phyloP scores from a whole-genome alignment of 2,113 vertebrate genomes.

The Haplotaxodon microlepis region DNA sequence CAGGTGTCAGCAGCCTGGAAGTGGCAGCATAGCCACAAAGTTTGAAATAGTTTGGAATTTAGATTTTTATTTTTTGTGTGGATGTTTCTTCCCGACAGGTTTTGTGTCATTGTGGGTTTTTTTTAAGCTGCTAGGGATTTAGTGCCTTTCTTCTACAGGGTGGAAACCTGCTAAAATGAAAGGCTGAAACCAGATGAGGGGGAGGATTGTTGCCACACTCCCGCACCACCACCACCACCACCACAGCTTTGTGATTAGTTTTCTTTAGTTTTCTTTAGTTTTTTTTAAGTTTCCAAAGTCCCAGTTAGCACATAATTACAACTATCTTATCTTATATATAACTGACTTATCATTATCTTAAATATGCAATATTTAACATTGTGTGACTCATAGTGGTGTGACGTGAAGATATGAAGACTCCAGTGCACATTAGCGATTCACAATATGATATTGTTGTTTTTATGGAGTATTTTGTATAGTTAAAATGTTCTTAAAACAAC shows the following conservation, averaged over 20 bases:
- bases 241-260: neutral
- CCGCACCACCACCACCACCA: neutral
- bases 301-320: neutral
- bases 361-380: neutral
- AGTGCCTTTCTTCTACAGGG: neutral
- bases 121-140: neutral
- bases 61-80: neutral
- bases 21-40: neutral
- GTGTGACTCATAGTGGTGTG: neutral
- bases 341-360: neutral
- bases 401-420: neutral
- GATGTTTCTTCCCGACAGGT: neutral
- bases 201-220: neutral
- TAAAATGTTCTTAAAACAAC: neutral
- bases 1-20: slow-evolving; percentile 60
- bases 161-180: neutral
- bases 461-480: neutral
- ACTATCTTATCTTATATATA: neutral
- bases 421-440: neutral
- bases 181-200: neutral
- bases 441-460: neutral
- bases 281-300: neutral
- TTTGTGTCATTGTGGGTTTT: neutral
- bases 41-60: neutral
- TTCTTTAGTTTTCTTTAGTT: neutral